These are phyloP conservation scores for Gallinago jamesoni DNA, from an alignment of 2,113 vertebrate genomes.

Conservation along the genomic window DNA sequence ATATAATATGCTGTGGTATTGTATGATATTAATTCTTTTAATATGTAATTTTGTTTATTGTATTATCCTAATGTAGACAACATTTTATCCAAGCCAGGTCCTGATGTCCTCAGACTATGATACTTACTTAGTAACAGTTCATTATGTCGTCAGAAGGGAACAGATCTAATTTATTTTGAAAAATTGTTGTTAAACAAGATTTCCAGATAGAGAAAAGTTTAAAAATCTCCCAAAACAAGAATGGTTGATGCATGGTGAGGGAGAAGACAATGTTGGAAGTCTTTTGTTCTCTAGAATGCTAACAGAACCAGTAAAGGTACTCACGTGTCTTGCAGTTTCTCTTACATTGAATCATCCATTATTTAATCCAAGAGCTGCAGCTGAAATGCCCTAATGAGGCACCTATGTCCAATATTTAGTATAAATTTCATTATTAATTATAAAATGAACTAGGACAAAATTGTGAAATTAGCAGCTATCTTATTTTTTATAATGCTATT, in stretches of 20 bases:
- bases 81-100: not conserved
- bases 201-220: not conserved
- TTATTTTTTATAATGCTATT: not conserved
- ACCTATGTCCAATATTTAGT: not conserved
- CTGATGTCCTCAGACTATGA: not conserved
- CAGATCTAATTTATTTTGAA: constrained; percentile 5
- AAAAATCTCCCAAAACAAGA: not conserved
- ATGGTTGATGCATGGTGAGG: not conserved
- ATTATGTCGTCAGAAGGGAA: not conserved
- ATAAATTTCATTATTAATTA: not conserved
- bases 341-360: not conserved
- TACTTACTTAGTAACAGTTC: not conserved
- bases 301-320: not conserved
- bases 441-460: not conserved
- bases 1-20: not conserved
- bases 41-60: not conserved
- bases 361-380: not conserved
- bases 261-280: not conserved
- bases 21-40: not conserved
- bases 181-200: not conserved
- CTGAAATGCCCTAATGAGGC: not conserved
- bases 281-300: not conserved
- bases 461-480: not conserved
- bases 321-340: not conserved
- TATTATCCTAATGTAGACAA: not conserved